Evolutionary conservation across 2,797 vertebrate species (phyloP).

Genomic region (Kryptolebias ocellatus): DNA sequence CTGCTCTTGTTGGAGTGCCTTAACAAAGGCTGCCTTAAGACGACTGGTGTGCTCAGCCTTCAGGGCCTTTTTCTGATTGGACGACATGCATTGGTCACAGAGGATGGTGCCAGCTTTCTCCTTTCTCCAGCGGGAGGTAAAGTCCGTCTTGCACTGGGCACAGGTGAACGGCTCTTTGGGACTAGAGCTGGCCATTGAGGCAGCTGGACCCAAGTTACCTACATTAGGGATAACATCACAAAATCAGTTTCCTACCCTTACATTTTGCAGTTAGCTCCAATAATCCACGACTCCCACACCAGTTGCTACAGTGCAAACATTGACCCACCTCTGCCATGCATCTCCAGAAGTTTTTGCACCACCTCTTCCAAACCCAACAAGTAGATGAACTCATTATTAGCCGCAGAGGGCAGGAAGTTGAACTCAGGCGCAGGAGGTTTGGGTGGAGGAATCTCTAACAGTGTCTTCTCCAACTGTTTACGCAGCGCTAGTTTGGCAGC

Average conservation of each 20-base stretch:
- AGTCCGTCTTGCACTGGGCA: slow-evolving; percentile 97
- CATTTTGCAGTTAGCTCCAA: not conserved
- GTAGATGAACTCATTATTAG: slow-evolving; percentile 99
- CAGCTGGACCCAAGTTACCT: slow-evolving; percentile 82
- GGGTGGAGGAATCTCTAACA: slow-evolving; percentile 96
- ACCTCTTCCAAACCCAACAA: slow-evolving; percentile 96
- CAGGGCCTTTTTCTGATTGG: slow-evolving; percentile 95
- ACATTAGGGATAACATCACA: not conserved
- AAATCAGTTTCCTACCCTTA: not conserved
- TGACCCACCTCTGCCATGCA: slow-evolving; percentile 87
- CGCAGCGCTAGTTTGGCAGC: slow-evolving; percentile 94
- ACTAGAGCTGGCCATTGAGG: slow-evolving; percentile 64
- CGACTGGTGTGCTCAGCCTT: slow-evolving; percentile 96
- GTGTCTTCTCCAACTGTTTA: slow-evolving; percentile 97
- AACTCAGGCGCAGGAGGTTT: slow-evolving; percentile 95
- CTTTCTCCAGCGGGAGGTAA: slow-evolving; percentile 97
- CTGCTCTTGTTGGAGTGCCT: slow-evolving; percentile 97
- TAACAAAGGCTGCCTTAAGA: slow-evolving; percentile 96
- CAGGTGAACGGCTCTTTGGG: slow-evolving; percentile 94
- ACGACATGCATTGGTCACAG: slow-evolving; percentile 97
- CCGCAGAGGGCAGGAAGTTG: slow-evolving; percentile 96
- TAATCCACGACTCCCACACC: not conserved
- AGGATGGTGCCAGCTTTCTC: slow-evolving; percentile 92
- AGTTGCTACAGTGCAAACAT: not conserved
- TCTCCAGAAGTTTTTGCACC: slow-evolving; percentile 96